phyloP scores from a whole-genome alignment of 2,888 invertebrate genomes.

The Prosopocoilus inquinatus region DNA sequence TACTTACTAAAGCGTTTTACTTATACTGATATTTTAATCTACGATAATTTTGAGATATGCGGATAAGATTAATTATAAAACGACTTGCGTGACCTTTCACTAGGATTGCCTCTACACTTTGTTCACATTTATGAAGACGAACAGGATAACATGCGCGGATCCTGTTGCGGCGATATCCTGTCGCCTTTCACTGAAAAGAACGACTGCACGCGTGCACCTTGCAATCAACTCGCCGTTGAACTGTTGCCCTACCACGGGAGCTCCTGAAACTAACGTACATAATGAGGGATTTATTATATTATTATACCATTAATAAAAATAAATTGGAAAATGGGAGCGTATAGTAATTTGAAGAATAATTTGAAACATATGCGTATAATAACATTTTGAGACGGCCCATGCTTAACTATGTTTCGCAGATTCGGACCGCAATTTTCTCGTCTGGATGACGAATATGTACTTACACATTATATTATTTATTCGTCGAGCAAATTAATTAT shows the following conservation, averaged over 20 bases:
- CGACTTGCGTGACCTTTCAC: background rate
- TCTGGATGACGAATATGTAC: no score
- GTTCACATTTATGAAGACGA: background rate
- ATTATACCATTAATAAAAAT: constrained; percentile 16
- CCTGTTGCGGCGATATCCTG: background rate
- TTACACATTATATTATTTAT: no score
- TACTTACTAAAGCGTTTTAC: no score
- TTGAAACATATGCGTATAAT: constrained; percentile 7
- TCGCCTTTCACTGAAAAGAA: background rate
- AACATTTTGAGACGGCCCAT: no score
- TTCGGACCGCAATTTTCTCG: no score
- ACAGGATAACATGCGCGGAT: background rate
- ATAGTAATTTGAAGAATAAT: constrained; percentile 14
- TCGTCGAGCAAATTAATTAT: no score
- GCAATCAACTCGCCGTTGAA: background rate
- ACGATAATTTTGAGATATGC: background rate
- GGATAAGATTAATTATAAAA: background rate
- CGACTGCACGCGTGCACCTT: background rate
- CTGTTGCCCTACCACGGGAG: background rate
- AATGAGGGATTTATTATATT: constrained; percentile 19
- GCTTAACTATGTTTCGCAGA: no score
- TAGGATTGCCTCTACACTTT: background rate
- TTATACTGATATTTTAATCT: background rate
- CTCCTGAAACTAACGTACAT: background rate
- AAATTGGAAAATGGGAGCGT: constrained; percentile 19